Conservation (phyloP, 2,797 vertebrate species). For the Thalassophryne amazonica region DNA sequence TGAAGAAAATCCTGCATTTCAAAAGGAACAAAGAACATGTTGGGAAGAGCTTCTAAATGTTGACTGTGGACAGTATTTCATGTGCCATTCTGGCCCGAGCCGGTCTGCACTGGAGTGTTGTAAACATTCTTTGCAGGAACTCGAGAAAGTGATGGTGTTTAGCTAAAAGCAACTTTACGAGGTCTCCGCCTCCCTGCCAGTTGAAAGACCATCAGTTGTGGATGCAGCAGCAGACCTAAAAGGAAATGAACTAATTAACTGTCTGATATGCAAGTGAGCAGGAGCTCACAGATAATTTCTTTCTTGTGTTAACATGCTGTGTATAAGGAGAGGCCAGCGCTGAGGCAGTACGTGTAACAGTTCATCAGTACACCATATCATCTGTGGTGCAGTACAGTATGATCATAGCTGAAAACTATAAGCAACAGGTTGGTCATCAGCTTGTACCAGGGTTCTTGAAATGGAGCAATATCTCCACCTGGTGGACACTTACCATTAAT, state of each 20-base stretch:
- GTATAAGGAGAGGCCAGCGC: constrained; percentile 31
- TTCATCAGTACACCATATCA: constrained; percentile 9
- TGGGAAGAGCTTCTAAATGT: constrained; percentile 45
- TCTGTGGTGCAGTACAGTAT: background rate
- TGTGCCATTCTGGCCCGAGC: too few species aligned
- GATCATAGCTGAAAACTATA: constrained; percentile 16
- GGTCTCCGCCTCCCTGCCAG: constrained; percentile 37
- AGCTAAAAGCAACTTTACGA: constrained; percentile 66
- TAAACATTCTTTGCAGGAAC: constrained; percentile 49
- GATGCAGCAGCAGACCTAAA: constrained; percentile 31
- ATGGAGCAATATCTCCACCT: too few species aligned
- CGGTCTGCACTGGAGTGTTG: constrained; percentile 20
- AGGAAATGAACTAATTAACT: constrained; percentile 61
- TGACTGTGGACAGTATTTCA: constrained; percentile 31
- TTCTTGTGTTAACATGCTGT: constrained; percentile 52
- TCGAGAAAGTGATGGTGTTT: constrained; percentile 64
- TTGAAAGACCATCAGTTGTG: constrained; percentile 51
- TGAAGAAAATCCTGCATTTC: too few species aligned
- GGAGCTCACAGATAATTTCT: constrained; percentile 55
- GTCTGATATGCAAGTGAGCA: constrained; percentile 49
- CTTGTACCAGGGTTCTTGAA: too few species aligned
- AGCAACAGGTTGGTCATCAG: too few species aligned
- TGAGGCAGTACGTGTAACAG: constrained; percentile 38
- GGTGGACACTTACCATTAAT: too few species aligned
- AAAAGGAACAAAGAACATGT: too few species aligned